These are phyloP conservation scores for Emydoidea blandingii DNA, from an alignment of 2,797 vertebrate species.

Conservation along the genomic window DNA sequence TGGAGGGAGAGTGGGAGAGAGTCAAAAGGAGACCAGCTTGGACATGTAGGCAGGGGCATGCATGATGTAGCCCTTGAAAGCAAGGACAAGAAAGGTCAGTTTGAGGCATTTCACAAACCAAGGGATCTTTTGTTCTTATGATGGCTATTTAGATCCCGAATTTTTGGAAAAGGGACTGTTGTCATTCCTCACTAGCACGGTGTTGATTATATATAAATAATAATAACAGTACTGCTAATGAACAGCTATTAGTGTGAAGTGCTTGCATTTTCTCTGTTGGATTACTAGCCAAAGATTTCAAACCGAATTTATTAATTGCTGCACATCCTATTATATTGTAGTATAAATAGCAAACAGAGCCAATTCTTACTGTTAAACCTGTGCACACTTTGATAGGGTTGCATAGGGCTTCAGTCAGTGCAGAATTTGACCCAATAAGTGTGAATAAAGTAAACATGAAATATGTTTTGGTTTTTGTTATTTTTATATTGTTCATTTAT, in stretches of 20 bases:
- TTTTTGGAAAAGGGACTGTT: neutral
- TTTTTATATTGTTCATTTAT: neutral
- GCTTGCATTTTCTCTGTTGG: neutral
- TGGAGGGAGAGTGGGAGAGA: neutral
- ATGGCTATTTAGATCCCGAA: neutral
- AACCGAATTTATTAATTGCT: neutral
- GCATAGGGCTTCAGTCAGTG: neutral
- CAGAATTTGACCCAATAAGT: neutral
- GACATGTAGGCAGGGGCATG: neutral
- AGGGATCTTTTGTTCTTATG: neutral
- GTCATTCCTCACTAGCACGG: neutral
- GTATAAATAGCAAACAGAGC: neutral
- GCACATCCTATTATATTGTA: neutral
- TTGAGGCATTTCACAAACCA: neutral
- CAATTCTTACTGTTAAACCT: neutral
- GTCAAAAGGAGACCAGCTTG: neutral
- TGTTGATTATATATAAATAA: neutral
- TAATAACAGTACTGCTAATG: neutral
- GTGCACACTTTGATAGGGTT: neutral
- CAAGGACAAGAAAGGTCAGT: neutral
- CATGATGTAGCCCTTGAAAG: neutral
- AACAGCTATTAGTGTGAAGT: neutral
- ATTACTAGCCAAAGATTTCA: neutral
- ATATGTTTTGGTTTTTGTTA: neutral
- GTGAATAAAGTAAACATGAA: neutral